Conservation (phyloP, 1,140 invertebrate genomes). For the Drosophila arizonae region DNA sequence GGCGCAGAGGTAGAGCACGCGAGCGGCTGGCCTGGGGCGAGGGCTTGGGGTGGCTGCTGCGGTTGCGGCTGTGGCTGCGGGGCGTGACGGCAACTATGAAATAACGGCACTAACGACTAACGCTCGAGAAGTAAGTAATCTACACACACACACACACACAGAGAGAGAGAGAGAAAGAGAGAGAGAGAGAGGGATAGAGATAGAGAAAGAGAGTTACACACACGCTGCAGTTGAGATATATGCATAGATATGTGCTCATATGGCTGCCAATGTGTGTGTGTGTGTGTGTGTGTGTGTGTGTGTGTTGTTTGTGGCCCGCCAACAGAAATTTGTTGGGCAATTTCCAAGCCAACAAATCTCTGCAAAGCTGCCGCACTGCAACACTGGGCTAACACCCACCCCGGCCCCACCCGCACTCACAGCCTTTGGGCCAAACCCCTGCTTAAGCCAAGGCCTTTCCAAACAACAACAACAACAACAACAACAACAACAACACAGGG, state of each 20-base stretch:
- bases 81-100: slow-evolving; percentile 76
- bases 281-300: slow-evolving; percentile 45
- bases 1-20: background rate
- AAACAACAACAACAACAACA: background rate
- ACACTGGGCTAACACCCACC: slow-evolving; percentile 14
- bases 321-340: slow-evolving; percentile 80
- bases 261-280: slow-evolving; percentile 19
- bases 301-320: slow-evolving; percentile 71
- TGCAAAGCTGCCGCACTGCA: slow-evolving; percentile 64
- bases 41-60: slow-evolving; percentile 7
- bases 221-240: slow-evolving; percentile 40
- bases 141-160: slow-evolving; percentile 42
- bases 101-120: slow-evolving; percentile 78
- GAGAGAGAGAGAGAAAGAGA: too few species aligned
- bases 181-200: too few species aligned
- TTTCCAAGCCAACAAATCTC: slow-evolving; percentile 81
- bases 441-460: background rate
- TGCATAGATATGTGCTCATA: slow-evolving; percentile 68
- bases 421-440: background rate
- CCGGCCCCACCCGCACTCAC: background rate
- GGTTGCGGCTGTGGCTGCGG: slow-evolving; percentile 42
- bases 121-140: slow-evolving; percentile 78
- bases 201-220: slow-evolving; percentile 6
- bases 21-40: background rate
- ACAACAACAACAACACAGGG: background rate